Base-by-base conservation (phyloP, 2,888 invertebrate species). In the Drosophila stalkeri region DNA sequence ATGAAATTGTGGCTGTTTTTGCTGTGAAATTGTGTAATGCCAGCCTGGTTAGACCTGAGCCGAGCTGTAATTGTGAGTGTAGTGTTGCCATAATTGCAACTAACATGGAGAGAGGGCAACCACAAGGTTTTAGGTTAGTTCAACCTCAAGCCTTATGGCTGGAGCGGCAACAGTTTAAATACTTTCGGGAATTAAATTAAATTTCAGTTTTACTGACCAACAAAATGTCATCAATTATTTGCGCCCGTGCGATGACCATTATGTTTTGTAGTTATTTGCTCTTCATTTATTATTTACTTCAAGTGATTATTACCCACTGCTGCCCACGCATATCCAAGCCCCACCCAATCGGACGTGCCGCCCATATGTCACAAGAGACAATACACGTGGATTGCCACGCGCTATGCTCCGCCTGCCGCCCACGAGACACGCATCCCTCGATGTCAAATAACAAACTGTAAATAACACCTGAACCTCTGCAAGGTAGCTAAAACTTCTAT, bases 361-460 rank as follows among this genome's bases (percentile, higher is more conserved):
- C 56, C 57, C 44, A 54, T 55, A 41, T 46, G 64, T 43, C 51
- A 46, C 37, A 57, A 68, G 59, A 72, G 70, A 70, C 65, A 80
- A 20, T 59, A 74, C 83, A 86, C 77, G 77, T 86, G 86, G 72
- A 70, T 16, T 59, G 81, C 68, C 82, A 86, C 81, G 77, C 74
- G 85, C 68, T 20, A 16, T 7, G 23, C 27, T 37, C 31, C 27
- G 8, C 14, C 31, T 11, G 27, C 37, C n/a, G n/a, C 12, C 51
- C 23, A 39, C n/a, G 8, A 9, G 18, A 9, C 41, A 18, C 31
- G 3, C 18, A 18, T n/a, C 14, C 7, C 7, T 14, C 3, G 14
- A 16, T 16, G n/a, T 14, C 47, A 39, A 47, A 47, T 16, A n/a
- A 43, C 20, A 31, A 31, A 39, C 37, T 52, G 65, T 44, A 52